These are phyloP conservation scores for Itoplectis maculator DNA, from an alignment of 2,888 invertebrate genomes.

Conservation along the genomic window DNA sequence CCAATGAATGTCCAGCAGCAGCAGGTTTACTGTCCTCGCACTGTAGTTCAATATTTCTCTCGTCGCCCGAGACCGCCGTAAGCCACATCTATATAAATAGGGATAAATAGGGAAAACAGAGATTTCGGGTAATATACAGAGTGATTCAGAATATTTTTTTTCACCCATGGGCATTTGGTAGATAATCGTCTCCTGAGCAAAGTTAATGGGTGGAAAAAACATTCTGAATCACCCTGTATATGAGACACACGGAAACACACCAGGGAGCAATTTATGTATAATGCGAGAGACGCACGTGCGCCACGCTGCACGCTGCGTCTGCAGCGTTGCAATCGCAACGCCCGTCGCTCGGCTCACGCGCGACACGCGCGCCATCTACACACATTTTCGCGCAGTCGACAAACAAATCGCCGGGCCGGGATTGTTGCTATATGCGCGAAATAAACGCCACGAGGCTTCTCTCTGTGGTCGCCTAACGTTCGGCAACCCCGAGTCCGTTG, in stretches of 20 bases:
- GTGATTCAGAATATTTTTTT: no score
- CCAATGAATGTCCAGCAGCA: no score
- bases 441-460: slow-evolving; percentile 12
- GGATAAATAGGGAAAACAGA: background rate
- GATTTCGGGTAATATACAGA: no score
- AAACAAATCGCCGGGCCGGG: background rate
- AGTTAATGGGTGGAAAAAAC: no score
- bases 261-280: slow-evolving; percentile 30
- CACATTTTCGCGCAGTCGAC: background rate
- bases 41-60: slow-evolving; percentile 10
- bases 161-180: no score
- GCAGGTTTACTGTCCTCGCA: slow-evolving; percentile 27
- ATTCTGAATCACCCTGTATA: no score
- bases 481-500: background rate
- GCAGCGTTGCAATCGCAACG: slow-evolving; percentile 22
- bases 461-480: background rate
- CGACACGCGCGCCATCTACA: background rate
- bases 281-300: slow-evolving; percentile 46
- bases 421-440: background rate
- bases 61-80: slow-evolving; percentile 4
- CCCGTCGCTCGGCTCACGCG: background rate
- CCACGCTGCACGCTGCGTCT: slow-evolving; percentile 6
- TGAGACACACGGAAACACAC: no score
- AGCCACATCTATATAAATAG: slow-evolving; percentile 1
- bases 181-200: no score